Evolutionary conservation across 2,888 invertebrate species (phyloP), one percentile per base, ranked within the genome.

Genomic region (Danaus chrysippus): DNA sequence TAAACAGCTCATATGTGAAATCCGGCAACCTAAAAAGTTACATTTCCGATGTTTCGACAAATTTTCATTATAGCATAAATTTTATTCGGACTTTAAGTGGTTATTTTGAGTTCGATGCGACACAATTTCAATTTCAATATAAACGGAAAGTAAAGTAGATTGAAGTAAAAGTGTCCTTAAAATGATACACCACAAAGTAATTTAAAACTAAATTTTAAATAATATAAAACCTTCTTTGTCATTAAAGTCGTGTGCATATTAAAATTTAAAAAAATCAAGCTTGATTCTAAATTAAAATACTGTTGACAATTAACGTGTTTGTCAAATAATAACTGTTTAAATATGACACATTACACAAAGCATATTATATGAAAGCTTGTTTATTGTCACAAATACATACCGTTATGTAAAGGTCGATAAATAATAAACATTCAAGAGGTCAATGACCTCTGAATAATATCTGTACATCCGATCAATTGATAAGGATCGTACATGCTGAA

Each of bases 401-500:
- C 49, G 49, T 49, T 49, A 49, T 49, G 10, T 10, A 17, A 17
- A 49, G 49, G 43, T 43, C 43, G 6, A 34, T 34, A 43, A 17
- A 49, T 17, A 46, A 49, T 49, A 17, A 49, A 17, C 11, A 49
- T 49, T 49, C 49, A 49, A 59, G 61, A 59, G 61, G 61, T 62
- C 19, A 59, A 42, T 53, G 64, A 66, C 61, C 66, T n/a, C 19
- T 59, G 49, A 19, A 56, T n/a, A 56, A 42, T 43, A 53, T 53
- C 61, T 52, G 53, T 53, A 34, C 57, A 53, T 19, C 52, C 60
- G 23, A 56, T 61, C 42, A 42, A 42, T 43, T 43, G 61, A 61
- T 53, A 52, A 53, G 49, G 52, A 61, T 10, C 42, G 12, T 53
- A 56, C 56, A 43, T 43, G 19, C 43, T 56, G 56, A 57, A 53